Conservation (phyloP, 2,797 vertebrate species). For the Dicrostonyx torquatus region DNA sequence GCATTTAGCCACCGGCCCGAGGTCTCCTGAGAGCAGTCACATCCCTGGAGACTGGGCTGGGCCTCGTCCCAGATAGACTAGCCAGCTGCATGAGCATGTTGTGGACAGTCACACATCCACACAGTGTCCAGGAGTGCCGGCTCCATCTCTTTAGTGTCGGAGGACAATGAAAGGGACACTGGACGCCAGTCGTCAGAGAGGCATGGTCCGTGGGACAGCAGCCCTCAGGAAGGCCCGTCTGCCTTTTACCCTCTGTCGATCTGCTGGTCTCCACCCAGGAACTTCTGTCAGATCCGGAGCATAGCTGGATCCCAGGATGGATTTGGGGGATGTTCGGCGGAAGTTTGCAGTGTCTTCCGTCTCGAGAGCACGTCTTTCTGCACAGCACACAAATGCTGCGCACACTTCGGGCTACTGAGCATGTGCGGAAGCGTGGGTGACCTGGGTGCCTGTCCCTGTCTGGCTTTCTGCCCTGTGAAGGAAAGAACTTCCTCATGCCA, state of each 20-base stretch:
- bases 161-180: background rate
- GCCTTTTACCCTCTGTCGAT: background rate
- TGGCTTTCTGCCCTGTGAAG: background rate
- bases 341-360: too few relatives aligned
- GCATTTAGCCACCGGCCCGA: too few relatives aligned
- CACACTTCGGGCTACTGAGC: background rate
- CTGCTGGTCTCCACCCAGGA: background rate
- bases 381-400: background rate
- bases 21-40: background rate
- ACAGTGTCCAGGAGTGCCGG: background rate
- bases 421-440: background rate
- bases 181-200: background rate
- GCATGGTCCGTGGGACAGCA: background rate
- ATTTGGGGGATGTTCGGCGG: accelerated
- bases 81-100: background rate
- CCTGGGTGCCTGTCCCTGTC: background rate
- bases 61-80: background rate
- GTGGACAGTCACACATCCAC: background rate
- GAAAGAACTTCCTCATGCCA: background rate
- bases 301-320: background rate
- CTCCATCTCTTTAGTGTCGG: background rate
- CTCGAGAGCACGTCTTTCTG: background rate
- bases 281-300: background rate
- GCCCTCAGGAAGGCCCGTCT: background rate
- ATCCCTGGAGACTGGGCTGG: background rate